These are phyloP conservation scores for Felis chaus DNA, from an alignment of 2,113 vertebrate genomes.

Conservation along the genomic window DNA sequence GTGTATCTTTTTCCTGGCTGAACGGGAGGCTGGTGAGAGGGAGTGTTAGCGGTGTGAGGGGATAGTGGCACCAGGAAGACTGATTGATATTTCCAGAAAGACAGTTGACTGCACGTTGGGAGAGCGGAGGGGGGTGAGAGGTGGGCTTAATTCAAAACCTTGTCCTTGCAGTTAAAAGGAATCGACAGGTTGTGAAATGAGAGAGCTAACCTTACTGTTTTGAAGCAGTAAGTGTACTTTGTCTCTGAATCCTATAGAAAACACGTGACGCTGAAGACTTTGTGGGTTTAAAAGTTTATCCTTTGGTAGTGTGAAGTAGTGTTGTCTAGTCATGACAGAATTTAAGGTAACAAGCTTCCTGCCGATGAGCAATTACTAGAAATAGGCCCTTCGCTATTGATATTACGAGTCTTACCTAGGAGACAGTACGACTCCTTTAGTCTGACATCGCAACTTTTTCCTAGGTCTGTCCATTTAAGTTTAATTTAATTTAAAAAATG, in stretches of 20 bases:
- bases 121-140: not conserved
- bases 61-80: not conserved
- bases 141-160: not conserved
- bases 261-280: not conserved
- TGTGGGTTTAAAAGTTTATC: not conserved
- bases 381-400: not conserved
- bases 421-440: not conserved
- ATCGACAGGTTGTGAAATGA: not conserved
- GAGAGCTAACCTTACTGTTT: not conserved
- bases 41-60: not conserved
- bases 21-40: not conserved
- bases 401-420: not conserved
- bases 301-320: not conserved
- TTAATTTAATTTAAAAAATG: slow-evolving; percentile 16
- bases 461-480: not conserved
- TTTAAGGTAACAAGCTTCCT: slow-evolving; percentile 35
- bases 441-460: not conserved
- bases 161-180: not conserved
- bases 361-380: not conserved
- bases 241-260: not conserved
- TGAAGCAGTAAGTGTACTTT: slow-evolving; percentile 15
- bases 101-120: not conserved
- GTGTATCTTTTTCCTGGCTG: not conserved
- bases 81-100: not conserved
- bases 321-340: not conserved